These are phyloP conservation scores for Eulithis prunata DNA, from an alignment of 2,888 invertebrate species.

Conservation along the genomic window DNA sequence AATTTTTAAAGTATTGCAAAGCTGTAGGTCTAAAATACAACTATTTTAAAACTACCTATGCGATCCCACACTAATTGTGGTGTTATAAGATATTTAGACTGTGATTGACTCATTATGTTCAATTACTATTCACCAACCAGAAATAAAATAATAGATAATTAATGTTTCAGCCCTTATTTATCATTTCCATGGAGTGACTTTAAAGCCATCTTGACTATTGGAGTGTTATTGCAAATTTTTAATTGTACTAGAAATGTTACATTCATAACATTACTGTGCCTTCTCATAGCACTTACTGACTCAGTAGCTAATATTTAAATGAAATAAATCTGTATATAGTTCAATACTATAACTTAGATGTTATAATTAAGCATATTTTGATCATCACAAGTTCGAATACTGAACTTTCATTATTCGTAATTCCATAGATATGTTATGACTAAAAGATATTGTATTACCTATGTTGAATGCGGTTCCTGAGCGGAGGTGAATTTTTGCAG, in stretches of 20 bases:
- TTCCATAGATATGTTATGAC: conserved; percentile 43
- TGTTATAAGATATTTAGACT: not conserved
- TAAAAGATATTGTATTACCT: conserved; percentile 64
- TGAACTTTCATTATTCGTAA: conserved; percentile 50
- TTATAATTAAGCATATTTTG: conserved; percentile 34
- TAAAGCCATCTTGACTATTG: conserved; percentile 8
- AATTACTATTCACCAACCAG: conserved; percentile 12
- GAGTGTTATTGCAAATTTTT: conserved; percentile 17
- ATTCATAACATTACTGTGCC: conserved; percentile 4
- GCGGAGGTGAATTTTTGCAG: conserved; percentile 89
- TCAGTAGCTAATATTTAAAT: conserved; percentile 21
- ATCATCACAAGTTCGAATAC: conserved; percentile 55
- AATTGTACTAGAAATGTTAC: conserved; percentile 1
- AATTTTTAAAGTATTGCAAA: conserved; percentile 28
- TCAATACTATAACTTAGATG: conserved; percentile 23
- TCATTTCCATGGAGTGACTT: conserved; percentile 4
- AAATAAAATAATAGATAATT: conserved; percentile 3
- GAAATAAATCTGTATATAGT: conserved; percentile 36
- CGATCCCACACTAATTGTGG: not conserved
- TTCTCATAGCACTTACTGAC: conserved; percentile 13
- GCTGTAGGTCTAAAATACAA: conserved; percentile 20
- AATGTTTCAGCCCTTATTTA: not conserved
- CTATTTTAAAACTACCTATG: conserved; percentile 5
- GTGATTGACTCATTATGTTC: not conserved
- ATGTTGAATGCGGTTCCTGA: conserved; percentile 78